Evolutionary conservation across 2,888 invertebrate species (phyloP).

Genomic region (Drosophila mulleri): DNA sequence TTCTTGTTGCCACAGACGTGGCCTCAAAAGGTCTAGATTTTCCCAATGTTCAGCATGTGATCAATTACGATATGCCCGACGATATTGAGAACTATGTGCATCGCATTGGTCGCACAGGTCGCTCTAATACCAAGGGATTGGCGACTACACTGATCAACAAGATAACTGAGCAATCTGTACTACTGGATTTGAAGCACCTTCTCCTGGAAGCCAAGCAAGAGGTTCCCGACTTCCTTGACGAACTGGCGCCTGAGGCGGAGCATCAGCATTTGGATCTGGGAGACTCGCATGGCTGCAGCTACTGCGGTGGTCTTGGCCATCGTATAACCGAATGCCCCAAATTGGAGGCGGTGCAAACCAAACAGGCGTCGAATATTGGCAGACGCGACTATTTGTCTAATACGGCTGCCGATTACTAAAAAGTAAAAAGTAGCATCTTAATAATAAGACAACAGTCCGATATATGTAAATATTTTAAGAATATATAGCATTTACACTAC

Average conservation of each 20-base stretch:
- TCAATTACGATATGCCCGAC: conserved; percentile 99
- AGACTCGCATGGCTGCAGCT: conserved; percentile 98
- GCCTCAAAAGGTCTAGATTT: conserved; percentile 99
- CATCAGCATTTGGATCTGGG: conserved; percentile 94
- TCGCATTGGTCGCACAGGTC: conserved; percentile 92
- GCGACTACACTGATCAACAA: conserved; percentile 99
- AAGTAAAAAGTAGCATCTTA: background rate
- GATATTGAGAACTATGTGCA: conserved; percentile 99
- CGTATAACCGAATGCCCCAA: conserved; percentile 99
- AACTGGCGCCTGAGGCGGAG: conserved; percentile 95
- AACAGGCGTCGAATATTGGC: conserved; percentile 97
- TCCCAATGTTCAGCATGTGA: conserved; percentile 98
- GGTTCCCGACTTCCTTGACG: conserved; percentile 96
- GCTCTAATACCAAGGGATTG: conserved; percentile 94
- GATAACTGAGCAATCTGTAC: conserved; percentile 96
- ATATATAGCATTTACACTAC: background rate
- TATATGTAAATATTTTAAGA: background rate
- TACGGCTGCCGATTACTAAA: conserved; percentile 95
- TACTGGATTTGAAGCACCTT: conserved; percentile 97
- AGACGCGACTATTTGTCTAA: conserved; percentile 96
- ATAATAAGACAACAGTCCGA: background rate
- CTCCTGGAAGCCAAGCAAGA: conserved; percentile 97
- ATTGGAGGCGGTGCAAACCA: conserved; percentile 98
- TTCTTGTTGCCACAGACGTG: conserved; percentile 99
- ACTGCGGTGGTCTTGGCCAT: conserved; percentile 99